These are phyloP conservation scores for Lithophane semibrunnea DNA, from an alignment of 2,888 invertebrate genomes.

Conservation along the genomic window DNA sequence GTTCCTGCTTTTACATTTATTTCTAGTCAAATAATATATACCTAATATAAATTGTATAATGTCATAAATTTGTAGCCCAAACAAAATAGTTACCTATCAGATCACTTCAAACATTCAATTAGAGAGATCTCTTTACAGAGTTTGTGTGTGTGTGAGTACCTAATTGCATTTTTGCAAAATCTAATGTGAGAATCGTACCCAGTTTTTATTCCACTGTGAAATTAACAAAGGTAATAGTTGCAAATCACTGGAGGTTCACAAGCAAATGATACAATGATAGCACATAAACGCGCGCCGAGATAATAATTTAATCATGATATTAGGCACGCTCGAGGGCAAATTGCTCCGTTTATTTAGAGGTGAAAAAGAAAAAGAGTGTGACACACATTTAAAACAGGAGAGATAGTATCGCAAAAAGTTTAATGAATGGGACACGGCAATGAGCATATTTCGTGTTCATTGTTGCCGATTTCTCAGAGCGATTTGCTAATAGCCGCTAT, in stretches of 20 bases:
- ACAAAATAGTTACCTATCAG: not conserved
- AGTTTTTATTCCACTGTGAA: conserved; percentile 50
- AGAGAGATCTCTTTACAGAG: conserved; percentile 18
- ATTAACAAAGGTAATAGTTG: conserved; percentile 72
- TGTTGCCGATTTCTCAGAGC: conserved; percentile 87
- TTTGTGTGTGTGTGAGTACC: conserved; percentile 16
- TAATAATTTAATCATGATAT: conserved; percentile 86
- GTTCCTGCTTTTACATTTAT: conserved; percentile 11
- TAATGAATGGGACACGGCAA: conserved; percentile 86
- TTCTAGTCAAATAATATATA: conserved; percentile 13
- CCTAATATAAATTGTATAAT: not conserved
- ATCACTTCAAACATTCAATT: conserved; percentile 25
- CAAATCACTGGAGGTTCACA: conserved; percentile 78
- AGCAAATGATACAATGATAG: conserved; percentile 82
- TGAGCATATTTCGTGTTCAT: conserved; percentile 87
- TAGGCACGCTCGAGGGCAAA: conserved; percentile 79
- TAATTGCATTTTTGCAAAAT: conserved; percentile 34
- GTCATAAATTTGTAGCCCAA: not conserved
- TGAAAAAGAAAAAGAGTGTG: conserved; percentile 79
- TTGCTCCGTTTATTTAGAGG: conserved; percentile 80
- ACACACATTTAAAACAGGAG: conserved; percentile 84
- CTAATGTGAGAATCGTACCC: conserved; percentile 40
- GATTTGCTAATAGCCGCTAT: conserved; percentile 88
- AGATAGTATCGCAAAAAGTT: conserved; percentile 83
- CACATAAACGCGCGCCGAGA: conserved; percentile 77